Conservation (phyloP, 2,888 invertebrate species). For the Drosophila siamana region DNA sequence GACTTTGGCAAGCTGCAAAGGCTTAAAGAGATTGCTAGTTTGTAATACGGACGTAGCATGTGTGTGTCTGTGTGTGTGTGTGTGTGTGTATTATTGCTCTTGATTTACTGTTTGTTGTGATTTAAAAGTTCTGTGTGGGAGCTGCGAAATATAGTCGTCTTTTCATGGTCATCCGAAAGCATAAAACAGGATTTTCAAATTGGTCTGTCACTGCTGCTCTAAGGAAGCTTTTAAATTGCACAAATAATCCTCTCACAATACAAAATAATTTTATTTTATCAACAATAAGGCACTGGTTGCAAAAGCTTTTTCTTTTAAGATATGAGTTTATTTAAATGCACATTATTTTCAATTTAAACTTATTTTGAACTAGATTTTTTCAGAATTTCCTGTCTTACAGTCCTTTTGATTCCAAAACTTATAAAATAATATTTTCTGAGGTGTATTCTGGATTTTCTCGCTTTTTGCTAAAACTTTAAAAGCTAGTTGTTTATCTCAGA, state of each 20-base stretch:
- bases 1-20: constrained; percentile 44
- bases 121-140: constrained; percentile 45
- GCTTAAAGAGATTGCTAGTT: constrained; percentile 59
- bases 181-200: not conserved
- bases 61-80: constrained; percentile 1
- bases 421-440: too few species aligned
- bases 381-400: too few species aligned
- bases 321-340: too few species aligned
- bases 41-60: constrained; percentile 6
- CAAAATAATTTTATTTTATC: not conserved
- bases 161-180: constrained; percentile 45
- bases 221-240: constrained; percentile 3
- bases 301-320: too few species aligned
- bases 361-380: too few species aligned
- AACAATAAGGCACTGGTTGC: not conserved
- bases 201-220: constrained; percentile 1
- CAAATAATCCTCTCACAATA: constrained; percentile 1
- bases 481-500: too few species aligned
- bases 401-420: too few species aligned
- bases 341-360: not conserved
- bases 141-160: constrained; percentile 51
- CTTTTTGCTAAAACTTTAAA: too few species aligned
- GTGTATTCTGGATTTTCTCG: too few species aligned
- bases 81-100: constrained; percentile 14
- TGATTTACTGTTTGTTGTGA: constrained; percentile 62